A percentile compares a stretch with the other conserved stretches of the same genome.
These are phyloP conservation scores for Bruchidius siliquastri DNA, from an alignment of 2,888 invertebrate genomes.

Conservation along the genomic window DNA sequence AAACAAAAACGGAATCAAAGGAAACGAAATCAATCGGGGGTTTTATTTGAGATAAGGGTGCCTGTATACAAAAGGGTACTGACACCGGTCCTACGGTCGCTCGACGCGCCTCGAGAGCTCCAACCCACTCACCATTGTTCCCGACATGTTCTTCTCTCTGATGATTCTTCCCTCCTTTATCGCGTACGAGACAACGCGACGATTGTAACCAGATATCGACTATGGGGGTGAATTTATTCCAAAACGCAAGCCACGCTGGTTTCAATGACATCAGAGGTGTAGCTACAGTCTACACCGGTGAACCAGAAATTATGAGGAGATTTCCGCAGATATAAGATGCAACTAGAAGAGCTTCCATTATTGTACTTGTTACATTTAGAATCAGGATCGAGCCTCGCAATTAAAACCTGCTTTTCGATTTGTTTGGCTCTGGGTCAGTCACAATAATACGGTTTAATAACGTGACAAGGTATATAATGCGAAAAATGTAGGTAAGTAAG, in stretches of 20 bases:
- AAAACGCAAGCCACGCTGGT: constrained; percentile 20
- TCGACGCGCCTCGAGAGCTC: constrained; percentile 25
- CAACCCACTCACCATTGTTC: constrained; percentile 39
- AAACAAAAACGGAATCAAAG: constrained; percentile 17
- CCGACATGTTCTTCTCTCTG: constrained; percentile 38
- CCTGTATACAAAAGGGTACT: constrained; percentile 30
- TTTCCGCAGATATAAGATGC: too few species aligned
- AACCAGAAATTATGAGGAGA: too few species aligned
- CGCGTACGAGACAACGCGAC: constrained; percentile 23
- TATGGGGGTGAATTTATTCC: constrained; percentile 36
- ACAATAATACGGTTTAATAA: too few species aligned
- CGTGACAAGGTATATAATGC: too few species aligned
- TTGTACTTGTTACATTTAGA: too few species aligned
- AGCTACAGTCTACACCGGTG: neutral
- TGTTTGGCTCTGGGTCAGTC: too few species aligned
- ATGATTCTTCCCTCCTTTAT: constrained; percentile 26
- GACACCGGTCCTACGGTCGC: too few species aligned
- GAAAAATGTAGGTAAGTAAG: too few species aligned
- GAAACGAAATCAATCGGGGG: constrained; percentile 20
- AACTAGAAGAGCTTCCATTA: too few species aligned
- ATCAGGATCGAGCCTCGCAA: too few species aligned
- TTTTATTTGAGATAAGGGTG: constrained; percentile 33
- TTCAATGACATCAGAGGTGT: neutral
- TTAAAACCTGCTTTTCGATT: too few species aligned
- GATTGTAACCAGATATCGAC: constrained; percentile 36